These are phyloP conservation scores for Parnassius glacialis DNA, from an alignment of 2,888 invertebrate genomes.

Conservation along the genomic window DNA sequence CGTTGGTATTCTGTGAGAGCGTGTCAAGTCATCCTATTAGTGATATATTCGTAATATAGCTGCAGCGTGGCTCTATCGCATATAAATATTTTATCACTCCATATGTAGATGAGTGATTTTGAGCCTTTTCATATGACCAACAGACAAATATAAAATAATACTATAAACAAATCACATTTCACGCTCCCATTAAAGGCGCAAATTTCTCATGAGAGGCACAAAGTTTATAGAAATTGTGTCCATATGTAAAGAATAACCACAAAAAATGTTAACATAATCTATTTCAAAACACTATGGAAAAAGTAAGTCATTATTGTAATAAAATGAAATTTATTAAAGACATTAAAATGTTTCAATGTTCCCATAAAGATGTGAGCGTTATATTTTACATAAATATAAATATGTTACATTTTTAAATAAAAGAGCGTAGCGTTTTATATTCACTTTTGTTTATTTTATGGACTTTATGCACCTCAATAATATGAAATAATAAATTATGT, in stretches of 20 bases:
- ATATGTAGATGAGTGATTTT: no score
- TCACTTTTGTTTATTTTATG: constrained; percentile 49
- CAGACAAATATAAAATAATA: no score
- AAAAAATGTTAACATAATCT: constrained; percentile 2
- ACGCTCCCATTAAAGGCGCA: no score
- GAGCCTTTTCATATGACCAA: no score
- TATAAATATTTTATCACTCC: no score
- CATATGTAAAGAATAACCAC: constrained; percentile 14
- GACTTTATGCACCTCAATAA: constrained; percentile 25
- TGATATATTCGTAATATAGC: no score
- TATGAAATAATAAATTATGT: background rate
- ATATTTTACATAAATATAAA: constrained; percentile 37
- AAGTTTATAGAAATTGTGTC: constrained; percentile 3
- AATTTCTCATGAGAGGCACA: no score
- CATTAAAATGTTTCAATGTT: constrained; percentile 26
- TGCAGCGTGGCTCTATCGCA: no score
- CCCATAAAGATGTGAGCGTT: constrained; percentile 33
- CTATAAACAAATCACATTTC: no score
- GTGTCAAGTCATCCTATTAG: no score
- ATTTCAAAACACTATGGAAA: constrained; percentile 10
- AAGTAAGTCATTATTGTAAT: constrained; percentile 20
- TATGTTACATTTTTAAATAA: constrained; percentile 17
- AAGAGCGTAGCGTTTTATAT: constrained; percentile 42
- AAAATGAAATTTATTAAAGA: constrained; percentile 17
- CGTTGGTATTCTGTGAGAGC: no score